Evolutionary conservation across 2,113 vertebrate species (phyloP).

Genomic region (Acanthisitta chloris): DNA sequence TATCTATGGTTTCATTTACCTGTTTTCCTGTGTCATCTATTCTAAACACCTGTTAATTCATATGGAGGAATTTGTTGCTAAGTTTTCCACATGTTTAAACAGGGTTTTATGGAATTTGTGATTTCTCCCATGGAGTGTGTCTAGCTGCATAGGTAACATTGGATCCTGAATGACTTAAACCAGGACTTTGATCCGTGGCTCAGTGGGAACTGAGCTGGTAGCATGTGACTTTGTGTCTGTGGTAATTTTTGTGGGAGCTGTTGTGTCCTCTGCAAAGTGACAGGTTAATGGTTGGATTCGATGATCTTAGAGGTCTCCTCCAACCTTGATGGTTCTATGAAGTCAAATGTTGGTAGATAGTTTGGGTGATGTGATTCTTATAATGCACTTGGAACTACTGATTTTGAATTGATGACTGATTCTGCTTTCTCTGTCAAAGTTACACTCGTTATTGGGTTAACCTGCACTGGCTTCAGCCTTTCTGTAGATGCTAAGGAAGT

Average conservation of each 20-base stretch:
- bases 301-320: neutral
- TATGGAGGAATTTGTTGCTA: neutral
- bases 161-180: neutral
- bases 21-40: neutral
- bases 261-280: neutral
- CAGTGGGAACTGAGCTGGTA: neutral
- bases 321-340: neutral
- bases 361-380: neutral
- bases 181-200: neutral
- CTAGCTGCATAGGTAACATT: neutral
- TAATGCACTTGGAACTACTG: neutral
- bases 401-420: neutral
- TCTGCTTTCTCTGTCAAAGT: neutral
- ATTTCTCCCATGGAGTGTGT: neutral
- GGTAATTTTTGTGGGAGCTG: neutral
- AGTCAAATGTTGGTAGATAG: neutral
- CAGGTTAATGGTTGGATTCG: neutral
- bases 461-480: neutral
- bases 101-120: neutral
- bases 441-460: neutral
- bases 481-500: neutral
- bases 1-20: neutral
- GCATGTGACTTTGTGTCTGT: accelerated
- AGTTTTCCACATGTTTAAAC: neutral
- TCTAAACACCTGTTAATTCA: neutral